phyloP scores from a whole-genome alignment of 2,797 vertebrate genomes.

The Echeneis naucrates region DNA sequence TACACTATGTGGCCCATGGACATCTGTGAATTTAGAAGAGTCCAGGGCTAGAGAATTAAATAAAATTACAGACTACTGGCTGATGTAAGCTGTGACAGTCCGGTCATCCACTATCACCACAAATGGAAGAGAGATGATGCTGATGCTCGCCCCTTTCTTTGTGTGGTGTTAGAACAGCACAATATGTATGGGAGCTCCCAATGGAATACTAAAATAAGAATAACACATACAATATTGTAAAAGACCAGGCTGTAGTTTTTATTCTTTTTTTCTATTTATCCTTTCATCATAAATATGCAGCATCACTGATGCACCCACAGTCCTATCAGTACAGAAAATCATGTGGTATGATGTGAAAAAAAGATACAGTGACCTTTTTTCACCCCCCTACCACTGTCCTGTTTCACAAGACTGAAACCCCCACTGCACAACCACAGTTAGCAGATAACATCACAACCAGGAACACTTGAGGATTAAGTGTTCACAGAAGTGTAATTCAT shows the following conservation, averaged over 20 bases:
- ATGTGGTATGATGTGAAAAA: background rate
- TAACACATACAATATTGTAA: background rate
- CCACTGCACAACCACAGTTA: conserved; percentile 5
- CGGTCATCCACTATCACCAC: background rate
- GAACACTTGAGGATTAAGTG: conserved; percentile 28
- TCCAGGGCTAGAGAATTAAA: no score
- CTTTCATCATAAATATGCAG: background rate
- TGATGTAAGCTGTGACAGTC: background rate
- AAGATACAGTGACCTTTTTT: conserved; percentile 8
- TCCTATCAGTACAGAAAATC: background rate
- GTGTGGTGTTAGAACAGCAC: background rate
- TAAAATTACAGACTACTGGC: no score
- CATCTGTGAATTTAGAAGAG: no score
- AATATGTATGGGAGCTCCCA: background rate
- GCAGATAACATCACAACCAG: conserved; percentile 30
- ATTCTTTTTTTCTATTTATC: no score
- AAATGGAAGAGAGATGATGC: background rate
- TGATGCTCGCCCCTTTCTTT: background rate
- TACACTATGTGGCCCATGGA: no score
- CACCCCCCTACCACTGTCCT: background rate
- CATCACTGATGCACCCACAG: background rate
- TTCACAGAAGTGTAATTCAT: conserved; percentile 32
- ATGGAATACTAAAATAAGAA: background rate
- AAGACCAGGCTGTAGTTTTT: background rate
- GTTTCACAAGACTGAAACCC: conserved; percentile 6